phyloP scores from a whole-genome alignment of 2,113 vertebrate species.

The Pterophyllum scalare region DNA sequence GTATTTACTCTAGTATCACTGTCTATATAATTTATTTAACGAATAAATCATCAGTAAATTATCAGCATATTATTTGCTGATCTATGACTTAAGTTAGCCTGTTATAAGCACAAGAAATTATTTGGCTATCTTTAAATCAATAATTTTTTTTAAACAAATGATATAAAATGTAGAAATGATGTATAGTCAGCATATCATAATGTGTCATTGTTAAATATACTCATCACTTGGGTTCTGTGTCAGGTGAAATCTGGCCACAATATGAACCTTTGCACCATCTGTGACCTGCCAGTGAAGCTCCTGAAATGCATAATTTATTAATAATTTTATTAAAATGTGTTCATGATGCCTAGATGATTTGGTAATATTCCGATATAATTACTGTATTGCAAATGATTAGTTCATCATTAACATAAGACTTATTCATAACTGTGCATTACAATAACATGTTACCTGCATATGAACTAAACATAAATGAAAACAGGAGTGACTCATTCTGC shows the following conservation, averaged over 20 bases:
- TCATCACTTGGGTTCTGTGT: neutral
- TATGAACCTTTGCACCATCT: constrained; percentile 1
- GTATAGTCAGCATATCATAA: neutral
- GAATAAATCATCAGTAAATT: neutral
- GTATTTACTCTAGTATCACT: neutral
- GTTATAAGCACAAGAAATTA: neutral
- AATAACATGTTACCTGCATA: neutral
- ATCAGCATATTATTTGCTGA: neutral
- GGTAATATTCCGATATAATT: neutral
- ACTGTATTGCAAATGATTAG: neutral
- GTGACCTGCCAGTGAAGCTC: neutral
- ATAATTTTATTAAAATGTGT: neutral
- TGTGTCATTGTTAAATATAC: neutral
- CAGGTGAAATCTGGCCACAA: neutral
- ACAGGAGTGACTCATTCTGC: neutral
- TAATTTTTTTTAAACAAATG: too few relatives aligned
- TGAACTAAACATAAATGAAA: neutral
- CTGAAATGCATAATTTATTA: neutral
- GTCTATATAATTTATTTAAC: neutral
- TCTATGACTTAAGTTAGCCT: neutral
- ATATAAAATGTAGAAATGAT: neutral
- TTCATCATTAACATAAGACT: neutral
- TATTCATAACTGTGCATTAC: neutral
- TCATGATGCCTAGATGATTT: neutral
- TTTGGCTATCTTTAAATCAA: neutral